These are phyloP conservation scores for Lamellibrachia columna DNA, from an alignment of 2,888 invertebrate species.

Conservation along the genomic window DNA sequence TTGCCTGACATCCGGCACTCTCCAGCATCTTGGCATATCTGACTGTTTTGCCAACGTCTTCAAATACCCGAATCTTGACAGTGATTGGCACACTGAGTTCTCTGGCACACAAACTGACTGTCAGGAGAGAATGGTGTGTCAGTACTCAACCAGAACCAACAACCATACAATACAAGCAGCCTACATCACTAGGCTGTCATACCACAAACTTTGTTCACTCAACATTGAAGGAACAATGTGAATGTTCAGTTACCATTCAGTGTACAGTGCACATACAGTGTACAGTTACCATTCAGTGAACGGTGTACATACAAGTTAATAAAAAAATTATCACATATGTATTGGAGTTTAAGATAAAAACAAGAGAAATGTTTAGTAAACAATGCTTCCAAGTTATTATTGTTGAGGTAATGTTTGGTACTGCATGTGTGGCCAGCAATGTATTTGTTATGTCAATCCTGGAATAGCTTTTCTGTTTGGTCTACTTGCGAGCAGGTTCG, in stretches of 20 bases:
- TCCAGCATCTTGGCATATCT: constrained; percentile 94
- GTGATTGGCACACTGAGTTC: constrained; percentile 83
- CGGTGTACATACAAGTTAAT: neutral
- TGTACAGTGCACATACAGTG: neutral
- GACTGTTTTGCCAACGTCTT: constrained; percentile 84
- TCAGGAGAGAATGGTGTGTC: constrained; percentile 33
- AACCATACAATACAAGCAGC: neutral
- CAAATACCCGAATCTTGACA: constrained; percentile 93
- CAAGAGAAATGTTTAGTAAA: neutral
- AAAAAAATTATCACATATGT: neutral
- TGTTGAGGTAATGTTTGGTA: no score
- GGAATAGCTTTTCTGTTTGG: neutral
- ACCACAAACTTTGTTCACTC: neutral
- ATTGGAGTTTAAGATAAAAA: constrained; percentile 1
- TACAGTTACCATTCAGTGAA: no score
- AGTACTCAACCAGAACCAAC: neutral
- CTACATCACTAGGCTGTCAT: neutral
- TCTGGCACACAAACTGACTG: constrained; percentile 61
- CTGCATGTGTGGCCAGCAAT: no score
- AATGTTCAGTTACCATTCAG: no score
- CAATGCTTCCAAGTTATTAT: neutral
- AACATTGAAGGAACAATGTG: neutral
- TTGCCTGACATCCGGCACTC: constrained; percentile 81
- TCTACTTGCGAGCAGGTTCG: neutral
- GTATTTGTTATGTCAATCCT: neutral